A percentile compares a stretch with the other conserved stretches of the same genome.
Conservation (phyloP, 2,888 invertebrate species). For the Pristionchus entomophagus region DNA sequence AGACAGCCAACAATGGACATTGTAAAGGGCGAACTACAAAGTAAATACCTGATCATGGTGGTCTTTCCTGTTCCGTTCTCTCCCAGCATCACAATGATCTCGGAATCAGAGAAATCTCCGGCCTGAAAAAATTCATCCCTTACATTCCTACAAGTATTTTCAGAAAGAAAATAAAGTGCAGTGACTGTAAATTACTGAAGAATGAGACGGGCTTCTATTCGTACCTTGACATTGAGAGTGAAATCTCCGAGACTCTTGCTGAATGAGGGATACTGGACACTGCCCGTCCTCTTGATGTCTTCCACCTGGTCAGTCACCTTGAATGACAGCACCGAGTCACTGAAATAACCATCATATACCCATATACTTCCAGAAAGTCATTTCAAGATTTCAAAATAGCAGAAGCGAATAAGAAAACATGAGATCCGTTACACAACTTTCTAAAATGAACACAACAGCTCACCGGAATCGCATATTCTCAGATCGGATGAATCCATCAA, state of each 20-base stretch:
- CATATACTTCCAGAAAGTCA: no score
- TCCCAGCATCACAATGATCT: slow-evolving; percentile 93
- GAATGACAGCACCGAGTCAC: slow-evolving; percentile 93
- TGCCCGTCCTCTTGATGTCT: slow-evolving; percentile 83
- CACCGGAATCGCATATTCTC: slow-evolving; percentile 95
- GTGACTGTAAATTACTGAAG: no score
- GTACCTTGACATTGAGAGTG: slow-evolving; percentile 83
- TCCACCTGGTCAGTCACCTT: slow-evolving; percentile 98
- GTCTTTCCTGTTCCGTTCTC: slow-evolving; percentile 99
- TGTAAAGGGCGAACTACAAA: no score
- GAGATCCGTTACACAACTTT: no score
- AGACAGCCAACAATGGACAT: no score
- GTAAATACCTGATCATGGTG: slow-evolving; percentile 85
- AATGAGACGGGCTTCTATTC: not conserved
- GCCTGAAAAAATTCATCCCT: slow-evolving; percentile 76
- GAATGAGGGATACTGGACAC: slow-evolving; percentile 87
- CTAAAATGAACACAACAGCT: not conserved
- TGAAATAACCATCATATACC: slow-evolving; percentile 55
- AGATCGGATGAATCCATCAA: slow-evolving; percentile 98
- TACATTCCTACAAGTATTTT: not conserved
- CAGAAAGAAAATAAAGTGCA: not conserved
- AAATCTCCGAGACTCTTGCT: slow-evolving; percentile 83
- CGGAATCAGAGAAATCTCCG: slow-evolving; percentile 98
- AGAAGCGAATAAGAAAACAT: no score
- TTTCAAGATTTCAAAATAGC: no score